phyloP scores from a whole-genome alignment of 2,113 vertebrate species.

The Ceuthmochares aereus region DNA sequence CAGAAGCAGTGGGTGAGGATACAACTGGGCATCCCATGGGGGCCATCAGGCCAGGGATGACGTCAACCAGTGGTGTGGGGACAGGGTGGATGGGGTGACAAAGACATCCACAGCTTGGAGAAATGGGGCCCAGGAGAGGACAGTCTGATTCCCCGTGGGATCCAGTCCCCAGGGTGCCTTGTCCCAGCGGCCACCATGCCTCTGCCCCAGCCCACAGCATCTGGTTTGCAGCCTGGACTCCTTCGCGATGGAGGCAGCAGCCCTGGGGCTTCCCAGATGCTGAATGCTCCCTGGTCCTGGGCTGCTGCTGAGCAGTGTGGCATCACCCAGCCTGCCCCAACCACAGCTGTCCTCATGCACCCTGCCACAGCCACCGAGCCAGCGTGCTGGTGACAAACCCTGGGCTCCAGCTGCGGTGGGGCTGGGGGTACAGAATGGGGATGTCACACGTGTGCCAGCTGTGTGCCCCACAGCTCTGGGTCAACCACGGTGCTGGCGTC shows the following conservation, averaged over 20 bases:
- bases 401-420: accelerated
- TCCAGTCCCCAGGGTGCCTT: no score
- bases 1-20: accelerated
- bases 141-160: neutral
- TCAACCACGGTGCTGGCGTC: accelerated
- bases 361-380: neutral
- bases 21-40: neutral
- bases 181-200: neutral
- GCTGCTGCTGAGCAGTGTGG: accelerated
- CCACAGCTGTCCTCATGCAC: accelerated
- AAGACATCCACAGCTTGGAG: neutral
- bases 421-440: accelerated
- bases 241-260: neutral
- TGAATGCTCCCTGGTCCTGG: accelerated
- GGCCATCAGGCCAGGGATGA: accelerated
- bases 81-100: accelerated
- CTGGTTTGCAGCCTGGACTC: neutral
- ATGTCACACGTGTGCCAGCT: neutral
- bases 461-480: accelerated
- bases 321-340: accelerated
- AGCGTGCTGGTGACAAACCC: neutral
- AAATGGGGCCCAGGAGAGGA: neutral
- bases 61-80: neutral
- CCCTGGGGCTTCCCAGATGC: neutral
- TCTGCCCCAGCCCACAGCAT: neutral